Evolutionary conservation across 2,797 vertebrate species (phyloP), one percentile per base, ranked within the genome.

Genomic region (Enteromius anoplus): DNA sequence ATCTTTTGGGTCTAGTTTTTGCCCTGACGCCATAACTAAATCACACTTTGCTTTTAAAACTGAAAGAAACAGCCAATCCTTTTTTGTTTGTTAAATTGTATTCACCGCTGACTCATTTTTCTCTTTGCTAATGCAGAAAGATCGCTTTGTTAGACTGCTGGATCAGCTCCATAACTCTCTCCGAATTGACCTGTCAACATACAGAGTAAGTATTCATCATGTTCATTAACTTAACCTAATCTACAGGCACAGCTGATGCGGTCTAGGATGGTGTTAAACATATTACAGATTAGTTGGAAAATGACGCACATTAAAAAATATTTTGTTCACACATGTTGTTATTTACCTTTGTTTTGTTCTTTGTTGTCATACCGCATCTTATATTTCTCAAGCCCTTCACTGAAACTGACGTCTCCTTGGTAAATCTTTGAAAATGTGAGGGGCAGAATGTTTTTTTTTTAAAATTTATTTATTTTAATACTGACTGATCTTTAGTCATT

Each of bases 141-240:
- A 99, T 86, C 94, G 97, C 69, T 99, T 99, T 86, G 96, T 99
- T 71, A 98, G 98, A 91, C 95, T 99, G 65, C 90, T 99, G 92
- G 98, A 99, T 91, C 98, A 99, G 89, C 95, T 99, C 83, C 98
- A 99, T 92, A 99, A 99, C 90, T 99, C 97, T 8, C 94, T 99
- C 88, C 96, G 97, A 11, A 99, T 99, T 42, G 98, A 99, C 92
- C 96, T 99, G 58, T 99, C 98, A 81, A 97, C 95, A 89, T 99
- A 99, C 89, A 92, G 97, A 91, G 98, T 99, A 90, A 97, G 97
- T 78, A 47, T 78, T 32, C 5, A n/a, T 65, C 9, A 32, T 78
- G 40, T 47, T 45, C 58, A 14, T 26, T 65, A 34, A n/a, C 5
- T 21, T 32, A 34, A 45, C 3, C 2, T 65, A 14, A 78, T 45